Percentiles rank a stretch among this genome's conserved stretches.
phyloP scores from a whole-genome alignment of 2,797 vertebrate genomes.

The Tapera naevia region DNA sequence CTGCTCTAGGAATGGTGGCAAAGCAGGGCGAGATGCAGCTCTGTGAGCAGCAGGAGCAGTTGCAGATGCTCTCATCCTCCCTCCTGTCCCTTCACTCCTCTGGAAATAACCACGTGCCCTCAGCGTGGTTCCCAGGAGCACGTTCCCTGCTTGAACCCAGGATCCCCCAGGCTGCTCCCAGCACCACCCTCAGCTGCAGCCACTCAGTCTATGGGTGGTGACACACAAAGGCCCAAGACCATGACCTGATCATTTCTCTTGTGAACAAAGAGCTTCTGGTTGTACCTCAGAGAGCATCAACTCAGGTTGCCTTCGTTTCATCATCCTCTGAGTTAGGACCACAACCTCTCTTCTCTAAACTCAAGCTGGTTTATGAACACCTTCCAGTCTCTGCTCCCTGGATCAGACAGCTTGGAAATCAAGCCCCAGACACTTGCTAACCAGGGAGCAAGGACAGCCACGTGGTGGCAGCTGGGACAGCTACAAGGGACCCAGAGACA shows the following conservation, averaged over 20 bases:
- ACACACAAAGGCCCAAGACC: accelerated
- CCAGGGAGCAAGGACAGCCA: background rate
- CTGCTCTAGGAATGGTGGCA: accelerated
- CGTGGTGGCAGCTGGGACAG: background rate
- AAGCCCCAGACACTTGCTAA: background rate
- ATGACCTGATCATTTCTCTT: accelerated
- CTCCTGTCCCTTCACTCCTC: background rate
- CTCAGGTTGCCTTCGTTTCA: background rate
- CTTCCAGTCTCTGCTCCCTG: accelerated
- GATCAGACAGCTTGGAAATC: background rate
- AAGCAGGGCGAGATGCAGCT: background rate
- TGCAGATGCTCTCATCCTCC: background rate
- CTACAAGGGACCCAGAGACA: accelerated
- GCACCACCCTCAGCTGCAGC: accelerated
- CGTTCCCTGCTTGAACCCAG: background rate
- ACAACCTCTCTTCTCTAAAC: background rate
- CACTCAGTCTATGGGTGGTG: background rate
- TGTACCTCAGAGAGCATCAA: background rate
- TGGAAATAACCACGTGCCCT: background rate
- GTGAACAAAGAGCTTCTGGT: background rate
- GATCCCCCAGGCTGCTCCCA: background rate
- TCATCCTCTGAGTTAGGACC: background rate
- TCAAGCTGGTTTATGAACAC: background rate
- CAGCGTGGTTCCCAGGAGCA: background rate
- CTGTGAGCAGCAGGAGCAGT: background rate